Conservation (phyloP, 2,113 vertebrate species). For the Conger conger region DNA sequence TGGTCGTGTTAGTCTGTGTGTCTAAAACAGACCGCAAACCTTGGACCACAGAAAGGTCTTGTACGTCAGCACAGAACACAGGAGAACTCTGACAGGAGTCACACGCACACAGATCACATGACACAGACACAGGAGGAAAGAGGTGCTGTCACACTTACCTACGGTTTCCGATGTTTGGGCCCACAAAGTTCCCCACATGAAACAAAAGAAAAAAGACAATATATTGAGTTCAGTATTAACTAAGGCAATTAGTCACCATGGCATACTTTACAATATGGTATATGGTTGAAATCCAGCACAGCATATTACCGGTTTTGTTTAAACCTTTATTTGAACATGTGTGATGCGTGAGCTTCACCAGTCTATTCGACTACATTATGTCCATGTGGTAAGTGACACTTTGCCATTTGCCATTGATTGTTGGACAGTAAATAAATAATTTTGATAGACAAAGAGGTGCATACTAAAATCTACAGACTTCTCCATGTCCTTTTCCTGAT, state of each 20-base stretch:
- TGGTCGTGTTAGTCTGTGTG: neutral
- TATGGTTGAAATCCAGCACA: neutral
- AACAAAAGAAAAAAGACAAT: slow-evolving; percentile 16
- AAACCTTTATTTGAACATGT: too few species aligned
- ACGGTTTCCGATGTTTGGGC: neutral
- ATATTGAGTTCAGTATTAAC: neutral
- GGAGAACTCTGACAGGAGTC: neutral
- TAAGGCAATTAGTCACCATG: neutral
- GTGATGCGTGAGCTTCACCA: too few species aligned
- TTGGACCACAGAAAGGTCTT: neutral
- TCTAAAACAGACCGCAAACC: neutral
- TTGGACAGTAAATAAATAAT: too few species aligned
- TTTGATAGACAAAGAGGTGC: too few species aligned
- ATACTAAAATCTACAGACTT: too few species aligned
- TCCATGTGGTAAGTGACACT: too few species aligned
- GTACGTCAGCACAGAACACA: neutral
- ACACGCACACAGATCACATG: neutral
- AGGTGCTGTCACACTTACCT: slow-evolving; percentile 28
- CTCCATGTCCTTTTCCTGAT: too few species aligned
- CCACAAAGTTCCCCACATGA: slow-evolving; percentile 22
- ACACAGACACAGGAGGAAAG: neutral
- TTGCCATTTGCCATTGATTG: too few species aligned
- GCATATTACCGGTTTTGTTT: too few species aligned
- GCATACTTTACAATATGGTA: neutral
- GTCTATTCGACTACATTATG: too few species aligned